A percentile compares a stretch with the other conserved stretches of the same genome.
Conservation (phyloP, 35 echinoderm and acorn worm genomes). For the Heliocidaris erythrogramma region DNA sequence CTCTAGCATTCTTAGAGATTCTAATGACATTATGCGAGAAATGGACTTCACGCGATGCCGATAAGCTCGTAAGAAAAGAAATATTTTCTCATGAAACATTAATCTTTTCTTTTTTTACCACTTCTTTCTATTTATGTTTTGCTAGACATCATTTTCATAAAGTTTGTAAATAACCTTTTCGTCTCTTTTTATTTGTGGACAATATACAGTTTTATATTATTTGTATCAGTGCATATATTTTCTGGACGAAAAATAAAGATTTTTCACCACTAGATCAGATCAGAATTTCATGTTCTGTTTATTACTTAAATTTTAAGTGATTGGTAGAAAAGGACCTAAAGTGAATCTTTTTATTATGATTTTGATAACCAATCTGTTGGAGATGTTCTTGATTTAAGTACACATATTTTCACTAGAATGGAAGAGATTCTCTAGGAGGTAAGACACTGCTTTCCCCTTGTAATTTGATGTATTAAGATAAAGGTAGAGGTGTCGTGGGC, state of each 20-base stretch:
- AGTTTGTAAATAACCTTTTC: background rate
- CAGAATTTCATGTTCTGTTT: background rate
- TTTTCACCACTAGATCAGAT: background rate
- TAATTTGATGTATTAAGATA: too few species aligned
- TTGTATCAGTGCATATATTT: conserved; percentile 18
- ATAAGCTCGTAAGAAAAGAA: background rate
- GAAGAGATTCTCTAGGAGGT: too few species aligned
- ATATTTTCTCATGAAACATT: background rate
- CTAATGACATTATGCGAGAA: background rate
- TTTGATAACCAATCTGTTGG: background rate
- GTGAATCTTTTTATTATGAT: background rate
- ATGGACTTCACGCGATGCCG: background rate
- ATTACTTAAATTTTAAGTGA: background rate
- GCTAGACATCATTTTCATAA: background rate
- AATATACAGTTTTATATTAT: background rate
- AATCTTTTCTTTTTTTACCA: background rate
- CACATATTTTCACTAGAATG: background rate
- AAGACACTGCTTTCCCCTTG: too few species aligned
- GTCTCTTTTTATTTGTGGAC: conserved; percentile 1
- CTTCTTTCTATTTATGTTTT: conserved; percentile 19
- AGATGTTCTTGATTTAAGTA: background rate
- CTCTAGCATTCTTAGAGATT: background rate
- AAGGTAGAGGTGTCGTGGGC: too few species aligned
- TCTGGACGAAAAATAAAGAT: background rate
- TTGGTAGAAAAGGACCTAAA: background rate